These are phyloP conservation scores for Epizoanthus illoricatus DNA, from an alignment of 92 coral and sea anemone species.

Conservation along the genomic window DNA sequence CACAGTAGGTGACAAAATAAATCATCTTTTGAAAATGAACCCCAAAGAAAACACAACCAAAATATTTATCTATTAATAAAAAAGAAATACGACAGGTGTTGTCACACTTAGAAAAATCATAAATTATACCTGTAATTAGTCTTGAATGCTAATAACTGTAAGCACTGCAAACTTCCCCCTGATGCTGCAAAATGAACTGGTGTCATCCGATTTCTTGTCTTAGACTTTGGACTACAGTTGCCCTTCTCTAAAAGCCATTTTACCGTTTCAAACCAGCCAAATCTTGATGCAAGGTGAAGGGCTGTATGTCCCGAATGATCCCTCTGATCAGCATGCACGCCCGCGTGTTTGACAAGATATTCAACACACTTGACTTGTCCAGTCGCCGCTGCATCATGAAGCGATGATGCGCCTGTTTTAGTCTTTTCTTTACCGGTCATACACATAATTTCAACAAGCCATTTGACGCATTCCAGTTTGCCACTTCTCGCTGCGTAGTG, in stretches of 20 bases:
- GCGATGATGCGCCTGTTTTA: slow-evolving; percentile 72
- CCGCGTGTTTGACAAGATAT: slow-evolving; percentile 60
- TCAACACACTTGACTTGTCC: slow-evolving; percentile 75
- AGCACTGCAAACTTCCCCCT: slow-evolving; percentile 71
- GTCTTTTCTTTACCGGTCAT: slow-evolving; percentile 62
- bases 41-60: neutral
- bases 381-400: slow-evolving; percentile 84
- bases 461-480: slow-evolving; percentile 67
- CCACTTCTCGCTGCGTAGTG: slow-evolving; percentile 80
- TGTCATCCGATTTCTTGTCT: slow-evolving; percentile 77
- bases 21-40: too few species aligned
- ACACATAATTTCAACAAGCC: slow-evolving; percentile 75
- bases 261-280: slow-evolving; percentile 71
- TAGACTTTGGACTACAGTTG: slow-evolving; percentile 53
- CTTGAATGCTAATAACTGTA: slow-evolving; percentile 62
- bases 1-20: too few species aligned
- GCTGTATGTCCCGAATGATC: slow-evolving; percentile 84
- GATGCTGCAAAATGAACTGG: slow-evolving; percentile 82
- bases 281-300: slow-evolving; percentile 76
- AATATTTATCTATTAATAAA: neutral
- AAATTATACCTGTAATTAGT: slow-evolving; percentile 53
- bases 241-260: slow-evolving; percentile 75
- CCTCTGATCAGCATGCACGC: slow-evolving; percentile 52
- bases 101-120: neutral
- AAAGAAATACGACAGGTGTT: neutral